These are phyloP conservation scores for Stenoptilia bipunctidactyla DNA, from an alignment of 2,888 invertebrate species.

Conservation along the genomic window DNA sequence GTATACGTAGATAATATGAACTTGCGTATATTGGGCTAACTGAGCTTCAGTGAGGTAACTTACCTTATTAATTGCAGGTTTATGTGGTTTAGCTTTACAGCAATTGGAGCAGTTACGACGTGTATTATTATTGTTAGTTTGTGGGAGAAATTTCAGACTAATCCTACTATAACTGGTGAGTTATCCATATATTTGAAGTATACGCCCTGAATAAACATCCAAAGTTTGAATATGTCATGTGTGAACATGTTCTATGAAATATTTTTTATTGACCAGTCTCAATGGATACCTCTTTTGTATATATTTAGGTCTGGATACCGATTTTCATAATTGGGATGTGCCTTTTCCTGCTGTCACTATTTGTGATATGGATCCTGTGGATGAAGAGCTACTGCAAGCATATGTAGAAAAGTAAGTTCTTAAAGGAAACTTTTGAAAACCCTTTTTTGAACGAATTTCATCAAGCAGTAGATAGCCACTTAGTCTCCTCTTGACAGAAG, in stretches of 20 bases:
- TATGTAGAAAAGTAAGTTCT: conserved; percentile 47
- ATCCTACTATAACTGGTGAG: conserved; percentile 82
- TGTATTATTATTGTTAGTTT: conserved; percentile 81
- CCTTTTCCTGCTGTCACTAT: conserved; percentile 81
- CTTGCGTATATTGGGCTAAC: background rate
- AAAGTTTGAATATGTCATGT: no score
- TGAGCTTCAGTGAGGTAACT: no score
- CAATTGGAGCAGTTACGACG: conserved; percentile 77
- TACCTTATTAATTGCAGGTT: conserved; percentile 58
- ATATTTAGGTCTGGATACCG: conserved; percentile 76
- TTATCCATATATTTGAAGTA: no score
- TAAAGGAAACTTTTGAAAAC: no score
- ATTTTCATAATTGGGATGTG: conserved; percentile 85
- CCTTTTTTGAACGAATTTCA: no score
- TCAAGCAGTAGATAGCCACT: no score
- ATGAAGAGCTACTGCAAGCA: conserved; percentile 53
- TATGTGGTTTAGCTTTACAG: conserved; percentile 84
- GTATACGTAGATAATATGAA: background rate
- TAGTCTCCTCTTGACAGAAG: no score
- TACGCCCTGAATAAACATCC: no score
- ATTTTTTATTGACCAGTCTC: no score
- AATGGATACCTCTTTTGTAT: conserved; percentile 3
- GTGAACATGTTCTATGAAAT: no score
- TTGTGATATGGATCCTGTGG: conserved; percentile 68
- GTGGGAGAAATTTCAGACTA: conserved; percentile 87